These are phyloP conservation scores for Hyles euphorbiae DNA, from an alignment of 1,140 invertebrate genomes.

Conservation along the genomic window DNA sequence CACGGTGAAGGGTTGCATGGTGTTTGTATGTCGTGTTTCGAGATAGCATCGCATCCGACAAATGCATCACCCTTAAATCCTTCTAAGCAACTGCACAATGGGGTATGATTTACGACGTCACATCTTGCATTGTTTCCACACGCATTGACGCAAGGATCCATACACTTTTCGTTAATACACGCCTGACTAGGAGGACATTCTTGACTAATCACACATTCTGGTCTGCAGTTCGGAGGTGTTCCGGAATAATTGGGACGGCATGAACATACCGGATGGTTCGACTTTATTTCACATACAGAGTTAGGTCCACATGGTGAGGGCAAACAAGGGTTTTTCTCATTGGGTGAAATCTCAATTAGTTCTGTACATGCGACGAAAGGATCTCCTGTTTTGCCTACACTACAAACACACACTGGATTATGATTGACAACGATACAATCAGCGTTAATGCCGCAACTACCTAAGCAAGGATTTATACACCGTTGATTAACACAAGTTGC, in stretches of 20 bases:
- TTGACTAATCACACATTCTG: conserved; percentile 85
- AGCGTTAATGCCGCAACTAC: conserved; percentile 85
- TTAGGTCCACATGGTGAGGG: conserved; percentile 91
- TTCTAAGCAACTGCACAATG: conserved; percentile 85
- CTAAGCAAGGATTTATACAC: conserved; percentile 86
- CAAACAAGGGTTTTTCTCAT: conserved; percentile 81
- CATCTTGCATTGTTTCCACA: conserved; percentile 89
- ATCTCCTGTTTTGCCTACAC: conserved; percentile 84
- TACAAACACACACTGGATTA: conserved; percentile 88
- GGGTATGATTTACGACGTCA: conserved; percentile 87
- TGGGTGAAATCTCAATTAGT: conserved; percentile 62
- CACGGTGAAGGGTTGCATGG: conserved; percentile 89
- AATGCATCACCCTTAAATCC: conserved; percentile 90
- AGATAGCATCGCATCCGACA: conserved; percentile 81
- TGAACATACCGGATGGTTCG: conserved; percentile 85
- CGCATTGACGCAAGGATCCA: conserved; percentile 83
- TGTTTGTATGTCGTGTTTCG: conserved; percentile 71
- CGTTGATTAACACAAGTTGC: conserved; percentile 87
- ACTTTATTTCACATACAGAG: conserved; percentile 88
- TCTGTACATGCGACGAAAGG: conserved; percentile 84
- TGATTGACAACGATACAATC: conserved; percentile 87
- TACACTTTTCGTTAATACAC: conserved; percentile 88
- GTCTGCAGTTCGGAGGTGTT: conserved; percentile 83
- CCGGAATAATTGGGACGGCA: conserved; percentile 86
- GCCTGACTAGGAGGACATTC: conserved; percentile 85